These are phyloP conservation scores for Brachyistius frenatus DNA, from an alignment of 2,113 vertebrate species.

Conservation along the genomic window DNA sequence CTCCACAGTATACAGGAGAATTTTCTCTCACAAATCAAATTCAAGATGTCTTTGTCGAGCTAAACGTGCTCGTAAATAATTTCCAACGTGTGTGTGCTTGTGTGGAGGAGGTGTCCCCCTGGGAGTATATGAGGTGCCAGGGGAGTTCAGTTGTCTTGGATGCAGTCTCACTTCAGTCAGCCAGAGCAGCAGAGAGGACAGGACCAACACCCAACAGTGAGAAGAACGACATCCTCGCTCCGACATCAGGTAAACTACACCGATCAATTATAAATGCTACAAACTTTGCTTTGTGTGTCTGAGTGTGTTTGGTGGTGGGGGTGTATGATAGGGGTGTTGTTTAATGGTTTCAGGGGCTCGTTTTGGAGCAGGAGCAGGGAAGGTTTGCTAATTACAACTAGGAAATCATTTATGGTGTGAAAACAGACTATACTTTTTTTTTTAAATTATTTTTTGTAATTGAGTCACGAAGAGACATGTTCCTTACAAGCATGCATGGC, in stretches of 20 bases:
- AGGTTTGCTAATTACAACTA: neutral
- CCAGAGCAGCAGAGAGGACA: constrained; percentile 51
- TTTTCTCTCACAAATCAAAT: neutral
- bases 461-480: too few species aligned
- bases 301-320: neutral
- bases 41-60: neutral
- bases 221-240: constrained; percentile 14
- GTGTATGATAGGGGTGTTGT: neutral
- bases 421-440: too few species aligned
- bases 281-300: neutral
- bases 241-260: constrained; percentile 60
- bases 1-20: neutral
- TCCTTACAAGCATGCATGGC: too few species aligned
- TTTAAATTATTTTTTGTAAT: too few species aligned
- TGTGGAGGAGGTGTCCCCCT: constrained; percentile 42
- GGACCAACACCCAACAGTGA: constrained; percentile 54
- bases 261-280: neutral
- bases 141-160: constrained; percentile 83
- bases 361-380: neutral
- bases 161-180: constrained; percentile 63
- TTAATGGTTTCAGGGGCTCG: neutral
- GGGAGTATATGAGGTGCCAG: constrained; percentile 37
- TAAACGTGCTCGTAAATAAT: neutral
- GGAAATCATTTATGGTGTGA: too few species aligned
- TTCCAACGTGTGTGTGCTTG: neutral